A percentile compares a stretch with the other conserved stretches of the same genome.
These are phyloP conservation scores for Actinostola sp. DNA, from an alignment of 92 coral and sea anemone species.

Conservation along the genomic window DNA sequence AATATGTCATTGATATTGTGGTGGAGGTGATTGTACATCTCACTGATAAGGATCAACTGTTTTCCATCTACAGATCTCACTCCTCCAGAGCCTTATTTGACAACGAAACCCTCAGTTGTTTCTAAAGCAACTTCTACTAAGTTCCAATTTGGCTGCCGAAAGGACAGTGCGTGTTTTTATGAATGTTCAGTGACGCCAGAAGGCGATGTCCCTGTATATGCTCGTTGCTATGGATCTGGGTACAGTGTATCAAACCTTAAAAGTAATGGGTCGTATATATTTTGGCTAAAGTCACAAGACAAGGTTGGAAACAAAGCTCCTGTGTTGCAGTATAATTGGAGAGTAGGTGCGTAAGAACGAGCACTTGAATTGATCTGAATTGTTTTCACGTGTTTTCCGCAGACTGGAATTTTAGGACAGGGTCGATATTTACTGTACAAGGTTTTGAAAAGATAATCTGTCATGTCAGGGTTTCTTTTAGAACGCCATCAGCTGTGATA, in stretches of 20 bases:
- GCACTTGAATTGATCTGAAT: no score
- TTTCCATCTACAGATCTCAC: constrained; percentile 56
- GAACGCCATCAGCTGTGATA: no score
- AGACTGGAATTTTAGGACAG: no score
- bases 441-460: no score
- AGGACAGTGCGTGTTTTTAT: constrained; percentile 39
- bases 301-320: constrained; percentile 70
- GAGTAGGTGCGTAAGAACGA: constrained; percentile 67
- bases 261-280: constrained; percentile 51
- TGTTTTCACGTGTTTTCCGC: no score
- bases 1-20: no score
- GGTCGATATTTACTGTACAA: no score
- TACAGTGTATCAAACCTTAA: constrained; percentile 36
- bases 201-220: constrained; percentile 26
- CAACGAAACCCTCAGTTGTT: constrained; percentile 47
- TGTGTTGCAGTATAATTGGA: constrained; percentile 52
- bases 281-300: constrained; percentile 72
- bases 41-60: no score
- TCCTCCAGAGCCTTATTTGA: constrained; percentile 61
- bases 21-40: no score
- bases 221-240: constrained; percentile 44
- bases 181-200: constrained; percentile 48
- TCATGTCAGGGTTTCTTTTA: no score
- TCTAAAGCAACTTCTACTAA: constrained; percentile 46
- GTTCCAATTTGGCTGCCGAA: constrained; percentile 56